Base-by-base conservation (phyloP, 2,888 invertebrate species). In the Heliconius cydno region DNA sequence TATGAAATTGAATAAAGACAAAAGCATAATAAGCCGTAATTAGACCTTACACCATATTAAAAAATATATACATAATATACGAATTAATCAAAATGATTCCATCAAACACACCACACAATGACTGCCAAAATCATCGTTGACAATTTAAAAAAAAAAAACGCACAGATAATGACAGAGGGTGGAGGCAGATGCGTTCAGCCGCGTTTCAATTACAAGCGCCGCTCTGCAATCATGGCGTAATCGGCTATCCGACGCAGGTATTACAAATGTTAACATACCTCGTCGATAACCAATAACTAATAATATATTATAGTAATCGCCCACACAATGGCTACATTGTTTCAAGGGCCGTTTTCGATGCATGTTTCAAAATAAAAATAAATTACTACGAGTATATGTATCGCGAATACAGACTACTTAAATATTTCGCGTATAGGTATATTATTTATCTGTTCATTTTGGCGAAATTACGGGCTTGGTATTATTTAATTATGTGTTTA, bases 141-240 rank as follows among this genome's bases (percentile, higher is more conserved):
- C 85, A 86, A 85, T 84, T 84, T 83, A 81, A 85, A 85, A 87
- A 85, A 84, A 81, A 85, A 85, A 87, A 85, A 84, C 84, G 84
- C 85, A 86, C 86, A 85, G 81, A 85, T 91, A 91, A 92, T 92
- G 87, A 90, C 87, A 90, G 91, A 81, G 85, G 83, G 85, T 84
- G 81, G 85, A 82, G 83, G 85, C 86, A 86, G 86, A 86, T 86
- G 86, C 84, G 83, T 85, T 87, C 86, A 85, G 85, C 84, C 84
- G 88, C 87, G 90, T 88, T 90, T 90, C 90, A 90, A 90, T 90
- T 90, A 88, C 83, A 82, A 79, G 81, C 82, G 84, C 94, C 94
- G 95, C 90, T 88, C 92, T 91, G 89, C 92, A 92, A 94, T 94
- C 93, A 92, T 88, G 88, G 88, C 86, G 89, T 91, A 92, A 92